Conservation (phyloP, 2,113 vertebrate genomes). For the Peromyscus polionotus region DNA sequence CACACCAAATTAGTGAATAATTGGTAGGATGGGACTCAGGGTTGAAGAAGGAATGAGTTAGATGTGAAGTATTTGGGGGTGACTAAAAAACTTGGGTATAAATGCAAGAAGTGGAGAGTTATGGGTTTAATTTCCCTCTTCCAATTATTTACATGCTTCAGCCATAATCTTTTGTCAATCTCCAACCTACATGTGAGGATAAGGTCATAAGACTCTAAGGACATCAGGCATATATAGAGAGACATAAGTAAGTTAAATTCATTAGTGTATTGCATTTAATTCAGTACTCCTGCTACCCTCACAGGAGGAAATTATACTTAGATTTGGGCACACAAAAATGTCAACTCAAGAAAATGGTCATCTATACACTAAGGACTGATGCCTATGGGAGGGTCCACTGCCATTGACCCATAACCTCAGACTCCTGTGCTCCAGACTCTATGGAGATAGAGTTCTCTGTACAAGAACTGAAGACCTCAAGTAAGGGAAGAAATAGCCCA, state of each 20-base stretch:
- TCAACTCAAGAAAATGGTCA: not conserved
- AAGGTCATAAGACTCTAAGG: not conserved
- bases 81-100: not conserved
- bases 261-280: not conserved
- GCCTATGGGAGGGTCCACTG: no score
- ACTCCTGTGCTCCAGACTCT: no score
- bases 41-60: no score
- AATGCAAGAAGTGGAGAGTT: not conserved
- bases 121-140: not conserved
- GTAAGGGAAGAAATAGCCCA: not conserved
- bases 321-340: not conserved
- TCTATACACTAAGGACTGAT: no score
- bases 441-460: no score
- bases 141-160: not conserved
- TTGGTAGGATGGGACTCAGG: no score
- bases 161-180: no score
- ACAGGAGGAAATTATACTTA: not conserved
- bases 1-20: no score
- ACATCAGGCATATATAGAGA: not conserved
- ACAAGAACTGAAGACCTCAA: not conserved
- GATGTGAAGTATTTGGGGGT: not conserved
- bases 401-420: no score
- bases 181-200: not conserved
- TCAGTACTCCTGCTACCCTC: accelerated
- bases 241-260: not conserved